Base-by-base conservation (phyloP, 2,113 vertebrate genomes). In the Seriola quinqueradiata region DNA sequence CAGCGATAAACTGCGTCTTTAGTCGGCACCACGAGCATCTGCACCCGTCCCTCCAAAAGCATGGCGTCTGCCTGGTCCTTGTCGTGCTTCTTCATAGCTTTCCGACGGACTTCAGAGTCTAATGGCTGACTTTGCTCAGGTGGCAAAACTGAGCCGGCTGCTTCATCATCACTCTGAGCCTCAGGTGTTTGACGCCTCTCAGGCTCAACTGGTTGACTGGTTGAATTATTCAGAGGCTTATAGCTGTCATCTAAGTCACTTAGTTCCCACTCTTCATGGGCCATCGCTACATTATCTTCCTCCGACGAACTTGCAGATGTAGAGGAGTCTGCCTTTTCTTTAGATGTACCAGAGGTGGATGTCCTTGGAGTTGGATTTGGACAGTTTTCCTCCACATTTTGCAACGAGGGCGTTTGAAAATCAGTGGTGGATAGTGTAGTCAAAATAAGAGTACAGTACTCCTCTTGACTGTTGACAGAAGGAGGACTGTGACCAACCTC, bases 41-140 rank as follows among this genome's bases (percentile, higher is more conserved):
- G 96, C 60, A 99, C 97, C 14, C 96, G 95, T 6, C 97, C 98
- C 78, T 99, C 98, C 79, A 98, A 86, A 21, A 99, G 96, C 84
- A 99, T 90, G 0, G 96, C 94, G 52, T 98, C 95, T 0, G 97
- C 97, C 84, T 98, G 97, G 64, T 98, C 97, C 88, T 96, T 97
- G 92, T 99, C 98, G 42, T 96, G 97, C 77, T 93, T 96, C 84
- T 96, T 96, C 66, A 97, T 89, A 0, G 95, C 96, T 83, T 95
- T 96, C 52, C 97, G 90, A 4, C 89, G 83, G 0, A 74, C 93
- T 76, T 98, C 96, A 0, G 95, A 93, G 38, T 89, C 87, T 36
- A 50, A 71, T 0, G 11, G 3, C 1, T 0, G 55, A 48, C 60
- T 77, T 46, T 88, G 75, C 36, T 54, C 83, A 0, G 69, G 52